Conservation (phyloP, 1,140 invertebrate species). For the Diprion similis region DNA sequence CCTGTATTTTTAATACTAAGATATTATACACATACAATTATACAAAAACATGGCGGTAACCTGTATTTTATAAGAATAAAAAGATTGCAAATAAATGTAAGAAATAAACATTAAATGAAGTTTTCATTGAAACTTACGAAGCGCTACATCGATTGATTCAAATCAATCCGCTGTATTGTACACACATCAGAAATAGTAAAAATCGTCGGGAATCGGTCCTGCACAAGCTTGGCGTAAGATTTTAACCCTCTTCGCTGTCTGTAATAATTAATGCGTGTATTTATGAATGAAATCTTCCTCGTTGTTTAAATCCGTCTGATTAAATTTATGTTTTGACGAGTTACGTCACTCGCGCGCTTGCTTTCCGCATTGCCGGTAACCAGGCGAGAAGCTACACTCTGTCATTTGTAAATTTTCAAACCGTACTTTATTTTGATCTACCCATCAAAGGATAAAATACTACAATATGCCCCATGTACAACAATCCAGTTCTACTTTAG, state of each 20-base stretch:
- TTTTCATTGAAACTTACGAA: too few species aligned
- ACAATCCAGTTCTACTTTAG: not conserved
- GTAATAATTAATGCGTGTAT: constrained; percentile 17
- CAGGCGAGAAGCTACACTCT: not conserved
- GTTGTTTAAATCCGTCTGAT: constrained; percentile 15
- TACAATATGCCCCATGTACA: too few species aligned
- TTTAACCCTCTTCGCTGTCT: constrained; percentile 19
- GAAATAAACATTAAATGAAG: not conserved
- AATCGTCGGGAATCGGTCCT: constrained; percentile 20
- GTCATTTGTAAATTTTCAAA: too few species aligned
- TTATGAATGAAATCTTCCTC: constrained; percentile 9
- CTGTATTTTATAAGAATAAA: not conserved
- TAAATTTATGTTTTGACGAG: not conserved
- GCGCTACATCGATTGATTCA: not conserved
- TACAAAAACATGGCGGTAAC: not conserved
- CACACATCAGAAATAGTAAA: constrained; percentile 25
- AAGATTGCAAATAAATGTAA: not conserved
- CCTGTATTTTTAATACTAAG: constrained; percentile 22
- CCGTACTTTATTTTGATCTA: too few species aligned
- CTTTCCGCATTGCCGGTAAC: not conserved
- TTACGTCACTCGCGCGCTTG: not conserved
- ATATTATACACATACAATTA: constrained; percentile 6
- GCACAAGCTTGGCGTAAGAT: constrained; percentile 17
- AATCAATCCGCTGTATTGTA: not conserved
- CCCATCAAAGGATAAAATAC: too few species aligned